Evolutionary conservation across 1,140 invertebrate species (phyloP).

Genomic region (Heliconius himera): DNA sequence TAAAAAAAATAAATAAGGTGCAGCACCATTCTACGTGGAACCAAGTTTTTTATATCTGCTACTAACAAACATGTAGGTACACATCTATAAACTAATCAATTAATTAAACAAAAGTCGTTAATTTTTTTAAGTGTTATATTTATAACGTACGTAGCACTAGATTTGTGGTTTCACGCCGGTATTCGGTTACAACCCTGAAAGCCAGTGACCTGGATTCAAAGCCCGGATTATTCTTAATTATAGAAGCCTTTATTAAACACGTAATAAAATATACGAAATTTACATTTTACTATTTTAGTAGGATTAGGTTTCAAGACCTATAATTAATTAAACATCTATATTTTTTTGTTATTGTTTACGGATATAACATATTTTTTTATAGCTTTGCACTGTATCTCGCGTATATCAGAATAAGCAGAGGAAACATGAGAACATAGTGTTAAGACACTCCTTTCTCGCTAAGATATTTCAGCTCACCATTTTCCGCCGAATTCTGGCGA

Average conservation of each 20-base stretch:
- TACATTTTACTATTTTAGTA: background rate
- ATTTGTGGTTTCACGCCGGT: conserved; percentile 36
- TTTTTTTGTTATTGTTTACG: background rate
- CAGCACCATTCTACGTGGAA: no score
- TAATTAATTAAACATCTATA: no score
- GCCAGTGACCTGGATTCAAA: conserved; percentile 42
- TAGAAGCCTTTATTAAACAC: conserved; percentile 27
- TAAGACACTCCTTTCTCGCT: no score
- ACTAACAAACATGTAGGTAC: no score
- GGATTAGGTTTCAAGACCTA: background rate
- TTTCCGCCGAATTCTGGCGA: no score
- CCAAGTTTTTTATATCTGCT: no score
- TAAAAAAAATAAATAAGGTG: no score
- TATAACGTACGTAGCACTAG: conserved; percentile 2
- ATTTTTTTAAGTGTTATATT: background rate
- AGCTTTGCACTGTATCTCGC: no score
- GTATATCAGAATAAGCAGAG: no score
- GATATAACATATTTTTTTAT: background rate
- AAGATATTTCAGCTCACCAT: no score
- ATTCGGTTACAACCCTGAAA: conserved; percentile 38
- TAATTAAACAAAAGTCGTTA: background rate
- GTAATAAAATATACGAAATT: conserved; percentile 26
- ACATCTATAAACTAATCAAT: background rate
- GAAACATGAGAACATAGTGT: no score
- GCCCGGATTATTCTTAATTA: conserved; percentile 45